These are phyloP conservation scores for Turnix velox DNA, from an alignment of 2,113 vertebrate genomes.

Conservation along the genomic window DNA sequence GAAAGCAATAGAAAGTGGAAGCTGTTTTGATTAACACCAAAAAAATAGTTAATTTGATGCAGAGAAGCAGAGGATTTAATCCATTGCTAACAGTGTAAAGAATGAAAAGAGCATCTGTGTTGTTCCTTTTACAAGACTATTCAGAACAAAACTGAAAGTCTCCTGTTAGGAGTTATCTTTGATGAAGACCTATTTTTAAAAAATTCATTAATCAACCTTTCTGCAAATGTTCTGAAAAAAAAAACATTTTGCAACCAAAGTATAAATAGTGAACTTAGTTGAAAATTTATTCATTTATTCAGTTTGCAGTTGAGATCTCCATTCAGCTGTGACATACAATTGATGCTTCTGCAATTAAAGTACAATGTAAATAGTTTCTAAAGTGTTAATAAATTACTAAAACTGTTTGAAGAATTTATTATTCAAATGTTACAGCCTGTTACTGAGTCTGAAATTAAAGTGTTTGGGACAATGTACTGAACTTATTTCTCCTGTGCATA, in stretches of 20 bases:
- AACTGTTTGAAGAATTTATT: conserved; percentile 3
- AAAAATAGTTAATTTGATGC: not conserved
- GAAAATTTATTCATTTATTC: conserved; percentile 35
- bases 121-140: not conserved
- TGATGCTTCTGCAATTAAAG: not conserved
- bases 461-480: not conserved
- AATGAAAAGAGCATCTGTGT: not conserved
- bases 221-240: not conserved
- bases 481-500: not conserved
- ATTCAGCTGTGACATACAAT: conserved; percentile 4
- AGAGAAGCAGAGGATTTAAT: not conserved
- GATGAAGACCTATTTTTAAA: not conserved
- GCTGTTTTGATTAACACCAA: not conserved
- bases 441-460: not conserved
- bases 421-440: not conserved
- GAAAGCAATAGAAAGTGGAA: not conserved
- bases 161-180: not conserved
- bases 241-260: not conserved
- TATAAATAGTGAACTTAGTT: not conserved
- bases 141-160: not conserved
- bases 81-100: not conserved
- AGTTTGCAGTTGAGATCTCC: not conserved
- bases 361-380: not conserved
- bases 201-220: not conserved
- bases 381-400: conserved; percentile 38